phyloP scores from a whole-genome alignment of 2,113 vertebrate species.

The Sminthopsis crassicaudata region DNA sequence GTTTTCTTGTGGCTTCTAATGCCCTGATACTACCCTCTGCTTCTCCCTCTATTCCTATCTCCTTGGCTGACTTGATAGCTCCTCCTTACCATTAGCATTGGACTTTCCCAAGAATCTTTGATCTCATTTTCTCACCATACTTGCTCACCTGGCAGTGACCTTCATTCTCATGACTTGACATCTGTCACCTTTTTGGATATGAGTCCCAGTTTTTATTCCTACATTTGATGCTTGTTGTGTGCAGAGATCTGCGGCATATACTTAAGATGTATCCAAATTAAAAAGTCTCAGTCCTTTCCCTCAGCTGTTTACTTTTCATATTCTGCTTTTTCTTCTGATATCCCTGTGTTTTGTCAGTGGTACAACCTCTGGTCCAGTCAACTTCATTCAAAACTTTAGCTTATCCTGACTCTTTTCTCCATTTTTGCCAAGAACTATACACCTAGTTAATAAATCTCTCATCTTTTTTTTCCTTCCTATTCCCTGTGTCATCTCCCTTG shows the following conservation, averaged over 20 bases:
- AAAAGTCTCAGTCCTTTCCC: neutral
- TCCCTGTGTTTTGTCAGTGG: neutral
- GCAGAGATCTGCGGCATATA: neutral
- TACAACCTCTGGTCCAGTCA: neutral
- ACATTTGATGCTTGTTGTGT: neutral
- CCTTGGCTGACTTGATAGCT: too few relatives aligned
- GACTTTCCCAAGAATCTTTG: neutral
- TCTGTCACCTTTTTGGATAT: neutral
- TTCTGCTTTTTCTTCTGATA: neutral
- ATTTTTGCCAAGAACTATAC: neutral
- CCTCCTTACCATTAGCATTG: too few relatives aligned
- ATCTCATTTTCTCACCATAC: neutral
- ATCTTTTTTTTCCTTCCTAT: neutral
- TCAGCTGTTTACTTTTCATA: neutral
- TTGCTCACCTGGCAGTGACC: neutral
- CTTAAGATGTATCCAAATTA: neutral
- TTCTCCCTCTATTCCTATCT: too few relatives aligned
- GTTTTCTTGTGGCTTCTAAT: too few relatives aligned
- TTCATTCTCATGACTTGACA: neutral
- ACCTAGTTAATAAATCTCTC: neutral
- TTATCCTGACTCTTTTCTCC: neutral
- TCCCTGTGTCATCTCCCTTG: neutral
- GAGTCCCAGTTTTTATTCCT: neutral
- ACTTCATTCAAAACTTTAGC: neutral
- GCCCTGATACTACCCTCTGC: too few relatives aligned